Evolutionary conservation across 2,888 invertebrate genomes (phyloP).

Genomic region (Oeneis ivallda): DNA sequence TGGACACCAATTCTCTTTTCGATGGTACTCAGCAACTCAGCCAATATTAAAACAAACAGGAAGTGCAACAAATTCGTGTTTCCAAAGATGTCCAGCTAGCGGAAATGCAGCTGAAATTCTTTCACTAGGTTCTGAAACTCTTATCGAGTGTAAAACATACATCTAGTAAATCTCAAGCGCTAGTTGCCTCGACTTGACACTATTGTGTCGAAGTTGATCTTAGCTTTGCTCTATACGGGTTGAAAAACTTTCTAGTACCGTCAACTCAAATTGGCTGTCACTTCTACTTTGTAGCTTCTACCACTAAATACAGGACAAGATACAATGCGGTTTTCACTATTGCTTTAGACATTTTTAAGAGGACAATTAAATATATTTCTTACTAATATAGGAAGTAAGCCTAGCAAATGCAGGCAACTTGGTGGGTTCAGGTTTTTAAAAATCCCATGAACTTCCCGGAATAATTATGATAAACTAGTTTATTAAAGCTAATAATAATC

Average conservation of each 20-base stretch:
- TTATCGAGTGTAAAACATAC: constrained; percentile 12
- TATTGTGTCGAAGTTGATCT: constrained; percentile 16
- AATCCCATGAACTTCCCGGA: too few species aligned
- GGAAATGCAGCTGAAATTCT: constrained; percentile 3
- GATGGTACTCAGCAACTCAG: background rate
- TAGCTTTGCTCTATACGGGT: constrained; percentile 7
- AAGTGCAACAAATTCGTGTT: background rate
- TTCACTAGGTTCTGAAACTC: constrained; percentile 16
- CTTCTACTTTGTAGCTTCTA: background rate
- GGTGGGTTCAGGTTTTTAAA: too few species aligned
- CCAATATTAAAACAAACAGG: constrained; percentile 3
- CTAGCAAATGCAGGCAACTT: too few species aligned
- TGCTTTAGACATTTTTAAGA: background rate
- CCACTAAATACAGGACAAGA: background rate
- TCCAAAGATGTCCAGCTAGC: background rate
- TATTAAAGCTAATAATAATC: too few species aligned
- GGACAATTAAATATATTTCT: background rate
- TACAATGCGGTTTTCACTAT: background rate
- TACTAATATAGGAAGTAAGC: too few species aligned
- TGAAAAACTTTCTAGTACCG: background rate
- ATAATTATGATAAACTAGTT: too few species aligned
- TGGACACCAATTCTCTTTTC: background rate
- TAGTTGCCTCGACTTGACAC: constrained; percentile 25
- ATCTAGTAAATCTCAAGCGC: constrained; percentile 17
- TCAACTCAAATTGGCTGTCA: constrained; percentile 11